A percentile compares a stretch with the other conserved stretches of the same genome.
Evolutionary conservation across 1,140 invertebrate species (phyloP).

Genomic region (Onthophagus taurus): DNA sequence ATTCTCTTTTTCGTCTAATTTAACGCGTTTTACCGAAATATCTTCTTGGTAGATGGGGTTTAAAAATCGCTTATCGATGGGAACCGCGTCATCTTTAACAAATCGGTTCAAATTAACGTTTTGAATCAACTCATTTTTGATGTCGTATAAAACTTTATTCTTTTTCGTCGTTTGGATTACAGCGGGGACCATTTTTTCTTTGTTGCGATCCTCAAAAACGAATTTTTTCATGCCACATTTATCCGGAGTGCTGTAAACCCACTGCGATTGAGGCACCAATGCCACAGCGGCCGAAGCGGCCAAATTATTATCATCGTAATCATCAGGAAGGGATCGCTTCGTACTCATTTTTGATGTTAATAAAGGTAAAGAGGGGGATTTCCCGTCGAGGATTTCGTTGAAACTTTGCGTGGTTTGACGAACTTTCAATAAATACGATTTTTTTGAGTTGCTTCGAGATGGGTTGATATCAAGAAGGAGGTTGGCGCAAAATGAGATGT

Average conservation of each 20-base stretch:
- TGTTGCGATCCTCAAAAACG: background rate
- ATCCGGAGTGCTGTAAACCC: slow-evolving; percentile 9
- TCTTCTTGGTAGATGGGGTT: slow-evolving; percentile 4
- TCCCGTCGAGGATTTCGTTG: background rate
- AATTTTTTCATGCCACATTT: slow-evolving; percentile 8
- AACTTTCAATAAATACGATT: background rate
- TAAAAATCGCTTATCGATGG: slow-evolving; percentile 1
- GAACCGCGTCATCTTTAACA: background rate
- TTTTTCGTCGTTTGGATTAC: slow-evolving; percentile 2
- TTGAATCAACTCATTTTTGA: slow-evolving; percentile 3
- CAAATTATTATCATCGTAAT: background rate
- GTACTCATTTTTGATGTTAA: slow-evolving; percentile 1
- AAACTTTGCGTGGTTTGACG: background rate
- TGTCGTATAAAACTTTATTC: slow-evolving; percentile 11
- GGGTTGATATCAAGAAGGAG: background rate
- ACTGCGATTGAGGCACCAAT: slow-evolving; percentile 5
- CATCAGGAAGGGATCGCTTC: slow-evolving; percentile 1
- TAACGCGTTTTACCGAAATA: background rate
- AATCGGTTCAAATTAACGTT: slow-evolving; percentile 9
- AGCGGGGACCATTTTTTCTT: background rate
- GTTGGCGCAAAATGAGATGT: background rate
- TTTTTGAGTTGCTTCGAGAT: background rate
- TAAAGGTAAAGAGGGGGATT: background rate
- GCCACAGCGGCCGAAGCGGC: background rate
- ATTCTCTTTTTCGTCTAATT: slow-evolving; percentile 1